phyloP scores from a whole-genome alignment of 2,113 vertebrate species.

The Ceyx cyanopectus region DNA sequence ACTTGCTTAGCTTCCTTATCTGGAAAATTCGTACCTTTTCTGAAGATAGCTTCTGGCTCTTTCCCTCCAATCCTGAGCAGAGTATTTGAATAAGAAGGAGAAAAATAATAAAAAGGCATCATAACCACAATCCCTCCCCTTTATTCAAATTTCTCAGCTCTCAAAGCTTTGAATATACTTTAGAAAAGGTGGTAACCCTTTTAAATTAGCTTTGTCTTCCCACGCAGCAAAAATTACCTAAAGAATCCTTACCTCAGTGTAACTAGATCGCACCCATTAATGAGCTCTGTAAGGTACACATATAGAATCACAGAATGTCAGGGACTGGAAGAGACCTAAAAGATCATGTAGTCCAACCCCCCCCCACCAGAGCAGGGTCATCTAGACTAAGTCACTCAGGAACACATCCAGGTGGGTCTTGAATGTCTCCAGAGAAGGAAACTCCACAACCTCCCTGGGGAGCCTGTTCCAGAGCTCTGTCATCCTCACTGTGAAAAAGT shows the following conservation, averaged over 20 bases:
- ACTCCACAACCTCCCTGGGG: too few species aligned
- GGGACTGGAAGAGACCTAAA: too few species aligned
- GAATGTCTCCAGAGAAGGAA: too few species aligned
- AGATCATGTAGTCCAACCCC: too few species aligned
- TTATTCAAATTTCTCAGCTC: conserved; percentile 7
- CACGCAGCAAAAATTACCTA: conserved; percentile 44
- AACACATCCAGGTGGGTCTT: too few species aligned
- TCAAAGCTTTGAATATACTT: conserved; percentile 39
- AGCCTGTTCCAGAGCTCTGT: too few species aligned
- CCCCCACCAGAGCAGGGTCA: too few species aligned
- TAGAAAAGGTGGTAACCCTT: conserved; percentile 53
- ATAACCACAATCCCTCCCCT: background rate
- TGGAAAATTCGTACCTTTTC: background rate
- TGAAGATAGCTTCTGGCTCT: conserved; percentile 23
- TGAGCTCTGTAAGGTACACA: conserved; percentile 22
- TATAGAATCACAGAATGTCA: too few species aligned
- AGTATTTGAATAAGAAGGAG: conserved; percentile 26
- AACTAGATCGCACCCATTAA: conserved; percentile 68
- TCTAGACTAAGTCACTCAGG: too few species aligned
- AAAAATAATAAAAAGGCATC: background rate
- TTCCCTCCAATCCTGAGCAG: background rate
- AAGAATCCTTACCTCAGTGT: conserved; percentile 59
- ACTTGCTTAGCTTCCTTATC: background rate
- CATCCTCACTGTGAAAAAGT: too few species aligned
- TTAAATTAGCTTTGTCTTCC: conserved; percentile 53